Conservation (phyloP, 2,888 invertebrate species). For the Cheilosia impressa region DNA sequence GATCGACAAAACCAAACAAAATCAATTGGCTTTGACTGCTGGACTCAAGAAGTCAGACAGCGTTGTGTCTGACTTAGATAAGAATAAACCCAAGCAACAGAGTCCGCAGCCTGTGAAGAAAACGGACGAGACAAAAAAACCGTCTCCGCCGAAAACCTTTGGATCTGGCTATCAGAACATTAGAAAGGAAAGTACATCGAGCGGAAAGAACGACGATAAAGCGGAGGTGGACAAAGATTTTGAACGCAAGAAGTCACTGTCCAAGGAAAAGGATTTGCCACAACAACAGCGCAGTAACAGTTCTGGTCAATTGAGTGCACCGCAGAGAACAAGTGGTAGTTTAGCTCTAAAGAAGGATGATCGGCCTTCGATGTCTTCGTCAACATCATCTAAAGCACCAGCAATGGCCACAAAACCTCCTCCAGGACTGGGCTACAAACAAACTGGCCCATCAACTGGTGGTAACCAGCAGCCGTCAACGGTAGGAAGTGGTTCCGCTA, state of each 20-base stretch:
- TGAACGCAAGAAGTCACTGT: constrained; percentile 77
- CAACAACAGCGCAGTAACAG: constrained; percentile 77
- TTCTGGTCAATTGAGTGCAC: constrained; percentile 74
- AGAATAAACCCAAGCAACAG: constrained; percentile 78
- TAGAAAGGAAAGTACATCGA: constrained; percentile 76
- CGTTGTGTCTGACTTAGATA: constrained; percentile 68
- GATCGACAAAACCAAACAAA: constrained; percentile 88
- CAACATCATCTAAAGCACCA: constrained; percentile 67
- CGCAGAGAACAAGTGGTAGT: constrained; percentile 37
- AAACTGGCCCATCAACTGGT: constrained; percentile 38
- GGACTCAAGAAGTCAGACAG: constrained; percentile 84
- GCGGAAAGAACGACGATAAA: constrained; percentile 85
- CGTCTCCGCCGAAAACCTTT: constrained; percentile 78
- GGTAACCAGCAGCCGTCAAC: constrained; percentile 80
- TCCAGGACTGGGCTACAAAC: constrained; percentile 77
- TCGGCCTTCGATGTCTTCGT: constrained; percentile 76
- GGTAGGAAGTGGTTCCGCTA: constrained; percentile 84
- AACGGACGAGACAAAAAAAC: constrained; percentile 59
- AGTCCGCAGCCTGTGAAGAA: constrained; percentile 73
- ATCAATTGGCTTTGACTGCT: constrained; percentile 88
- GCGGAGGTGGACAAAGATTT: constrained; percentile 89
- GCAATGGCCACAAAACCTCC: constrained; percentile 76
- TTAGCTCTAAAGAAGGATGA: constrained; percentile 78
- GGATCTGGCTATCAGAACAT: constrained; percentile 71
- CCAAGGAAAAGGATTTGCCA: constrained; percentile 80